Conservation (phyloP, 1,140 invertebrate genomes). For the Grapholita molesta region DNA sequence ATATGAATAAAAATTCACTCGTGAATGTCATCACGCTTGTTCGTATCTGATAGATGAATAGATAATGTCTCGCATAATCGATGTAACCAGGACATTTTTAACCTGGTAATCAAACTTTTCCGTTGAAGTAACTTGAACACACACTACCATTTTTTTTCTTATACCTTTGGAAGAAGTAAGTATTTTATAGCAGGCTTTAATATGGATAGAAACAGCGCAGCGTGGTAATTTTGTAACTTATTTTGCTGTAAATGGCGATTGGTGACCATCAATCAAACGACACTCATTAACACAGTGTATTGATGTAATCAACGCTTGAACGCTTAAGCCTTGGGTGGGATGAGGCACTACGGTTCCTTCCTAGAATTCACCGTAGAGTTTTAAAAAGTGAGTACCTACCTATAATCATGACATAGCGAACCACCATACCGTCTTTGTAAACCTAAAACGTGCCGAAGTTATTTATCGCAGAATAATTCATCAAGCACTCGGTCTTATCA, state of each 20-base stretch:
- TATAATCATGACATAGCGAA: no score
- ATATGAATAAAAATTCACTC: not conserved
- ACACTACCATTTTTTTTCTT: no score
- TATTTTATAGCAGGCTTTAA: no score
- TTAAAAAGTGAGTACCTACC: not conserved
- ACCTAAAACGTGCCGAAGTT: not conserved
- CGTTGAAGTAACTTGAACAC: no score
- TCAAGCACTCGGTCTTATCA: conserved; percentile 1
- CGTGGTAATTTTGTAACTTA: not conserved
- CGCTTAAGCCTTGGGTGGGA: not conserved
- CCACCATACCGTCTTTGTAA: no score
- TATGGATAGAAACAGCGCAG: no score
- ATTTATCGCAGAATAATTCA: not conserved
- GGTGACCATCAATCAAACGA: not conserved
- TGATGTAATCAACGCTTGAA: not conserved
- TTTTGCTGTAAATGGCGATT: not conserved
- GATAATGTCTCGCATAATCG: not conserved
- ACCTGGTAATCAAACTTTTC: no score
- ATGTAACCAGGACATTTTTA: no score
- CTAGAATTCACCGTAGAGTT: not conserved
- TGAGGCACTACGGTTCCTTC: not conserved
- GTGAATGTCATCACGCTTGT: not conserved
- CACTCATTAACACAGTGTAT: not conserved
- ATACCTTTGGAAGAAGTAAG: no score
- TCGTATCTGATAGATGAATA: not conserved